These are phyloP conservation scores for Poeciliopsis turneri DNA, from an alignment of 2,797 vertebrate genomes.

Conservation along the genomic window DNA sequence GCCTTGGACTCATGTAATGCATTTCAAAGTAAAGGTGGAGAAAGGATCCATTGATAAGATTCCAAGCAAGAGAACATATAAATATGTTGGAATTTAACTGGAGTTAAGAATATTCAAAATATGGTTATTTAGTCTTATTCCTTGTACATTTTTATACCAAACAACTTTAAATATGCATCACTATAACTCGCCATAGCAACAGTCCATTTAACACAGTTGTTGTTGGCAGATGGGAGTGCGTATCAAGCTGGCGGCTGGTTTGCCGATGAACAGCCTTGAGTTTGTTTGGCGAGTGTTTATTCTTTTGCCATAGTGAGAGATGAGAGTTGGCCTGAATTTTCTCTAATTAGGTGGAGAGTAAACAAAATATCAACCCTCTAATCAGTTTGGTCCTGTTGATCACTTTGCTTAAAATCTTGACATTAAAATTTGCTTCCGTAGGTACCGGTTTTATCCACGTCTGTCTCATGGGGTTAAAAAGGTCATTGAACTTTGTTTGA, in stretches of 20 bases:
- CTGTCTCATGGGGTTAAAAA: background rate
- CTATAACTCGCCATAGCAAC: conserved; percentile 1
- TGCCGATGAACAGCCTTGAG: conserved; percentile 4
- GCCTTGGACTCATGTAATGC: background rate
- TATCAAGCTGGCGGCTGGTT: conserved; percentile 7
- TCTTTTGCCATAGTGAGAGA: conserved; percentile 6
- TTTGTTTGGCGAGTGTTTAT: conserved; percentile 18
- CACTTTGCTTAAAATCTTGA: conserved; percentile 1
- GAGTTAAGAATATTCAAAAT: background rate
- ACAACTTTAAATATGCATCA: conserved; percentile 1
- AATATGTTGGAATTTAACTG: background rate
- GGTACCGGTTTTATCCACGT: background rate
- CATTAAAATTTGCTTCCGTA: background rate
- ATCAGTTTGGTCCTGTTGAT: background rate
- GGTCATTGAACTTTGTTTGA: background rate
- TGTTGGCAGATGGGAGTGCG: conserved; percentile 10
- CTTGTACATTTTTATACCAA: background rate
- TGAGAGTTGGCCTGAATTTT: conserved; percentile 4
- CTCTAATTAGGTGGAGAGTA: background rate
- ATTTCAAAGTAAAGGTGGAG: background rate
- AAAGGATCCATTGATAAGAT: background rate
- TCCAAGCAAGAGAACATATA: background rate
- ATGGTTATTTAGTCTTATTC: background rate
- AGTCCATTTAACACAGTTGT: conserved; percentile 19
- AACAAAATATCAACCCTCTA: background rate